Evolutionary conservation across 2,797 vertebrate species (phyloP).

Genomic region (Arrhamphus sclerolepis): DNA sequence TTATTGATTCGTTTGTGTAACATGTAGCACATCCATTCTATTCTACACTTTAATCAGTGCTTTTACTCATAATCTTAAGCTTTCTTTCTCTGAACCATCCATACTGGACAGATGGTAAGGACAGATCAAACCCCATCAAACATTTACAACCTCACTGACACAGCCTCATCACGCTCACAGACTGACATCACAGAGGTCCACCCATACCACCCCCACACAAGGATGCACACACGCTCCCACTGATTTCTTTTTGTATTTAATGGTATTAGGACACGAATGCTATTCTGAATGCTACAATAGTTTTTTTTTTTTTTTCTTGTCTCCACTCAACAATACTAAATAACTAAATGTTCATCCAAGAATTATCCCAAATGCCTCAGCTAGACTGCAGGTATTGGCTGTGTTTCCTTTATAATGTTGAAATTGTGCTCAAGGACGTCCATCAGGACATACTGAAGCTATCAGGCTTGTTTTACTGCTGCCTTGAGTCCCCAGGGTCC

Average conservation of each 20-base stretch:
- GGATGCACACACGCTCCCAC: constrained; percentile 2
- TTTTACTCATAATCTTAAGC: constrained; percentile 16
- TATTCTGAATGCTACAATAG: constrained; percentile 4
- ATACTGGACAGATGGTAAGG: constrained; percentile 73
- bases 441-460: constrained; percentile 48
- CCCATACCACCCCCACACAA: constrained; percentile 27
- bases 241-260: constrained; percentile 22
- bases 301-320: constrained; percentile 1
- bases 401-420: constrained; percentile 4
- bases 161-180: constrained; percentile 51
- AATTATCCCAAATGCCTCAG: neutral
- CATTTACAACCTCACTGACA: constrained; percentile 75
- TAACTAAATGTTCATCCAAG: constrained; percentile 1
- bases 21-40: constrained; percentile 1
- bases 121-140: constrained; percentile 77
- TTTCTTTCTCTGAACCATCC: constrained; percentile 40
- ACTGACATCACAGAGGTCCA: constrained; percentile 60
- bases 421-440: constrained; percentile 59
- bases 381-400: constrained; percentile 2
- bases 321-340: neutral
- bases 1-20: neutral
- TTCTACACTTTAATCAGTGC: constrained; percentile 8
- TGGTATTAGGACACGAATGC: constrained; percentile 13
- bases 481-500: constrained; percentile 61
- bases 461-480: constrained; percentile 65